phyloP scores from a whole-genome alignment of 2,888 invertebrate species.

The Oscheius sp. region DNA sequence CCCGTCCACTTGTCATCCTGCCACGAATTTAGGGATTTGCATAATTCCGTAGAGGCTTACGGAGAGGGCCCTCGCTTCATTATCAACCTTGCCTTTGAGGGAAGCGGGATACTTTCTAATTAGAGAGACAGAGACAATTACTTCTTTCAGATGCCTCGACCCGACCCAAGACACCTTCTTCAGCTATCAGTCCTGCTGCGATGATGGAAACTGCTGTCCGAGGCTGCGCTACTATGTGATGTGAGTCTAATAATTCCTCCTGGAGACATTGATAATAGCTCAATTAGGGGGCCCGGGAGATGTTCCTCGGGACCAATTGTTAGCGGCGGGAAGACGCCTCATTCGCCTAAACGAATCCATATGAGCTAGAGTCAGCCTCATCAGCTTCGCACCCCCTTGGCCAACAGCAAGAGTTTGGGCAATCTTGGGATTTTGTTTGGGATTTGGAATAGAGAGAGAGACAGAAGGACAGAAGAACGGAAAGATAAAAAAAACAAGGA shows the following conservation, averaged over 20 bases:
- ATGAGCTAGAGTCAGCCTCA: not conserved
- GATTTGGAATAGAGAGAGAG: not conserved
- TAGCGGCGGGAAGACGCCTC: constrained; percentile 12
- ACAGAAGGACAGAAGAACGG: not conserved
- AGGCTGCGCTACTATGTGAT: constrained; percentile 37
- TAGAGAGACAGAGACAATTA: not conserved
- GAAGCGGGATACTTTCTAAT: not conserved
- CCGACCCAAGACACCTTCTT: constrained; percentile 53
- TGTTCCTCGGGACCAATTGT: constrained; percentile 5
- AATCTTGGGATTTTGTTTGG: not conserved
- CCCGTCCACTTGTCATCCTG: constrained; percentile 31
- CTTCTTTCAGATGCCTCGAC: constrained; percentile 56
- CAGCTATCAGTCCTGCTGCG: constrained; percentile 57
- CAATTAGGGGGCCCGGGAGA: constrained; percentile 3
- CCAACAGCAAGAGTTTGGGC: constrained; percentile 4
- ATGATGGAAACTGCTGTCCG: constrained; percentile 52
- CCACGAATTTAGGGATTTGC: constrained; percentile 30
- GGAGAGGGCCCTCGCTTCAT: constrained; percentile 20
- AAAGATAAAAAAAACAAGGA: not conserved
- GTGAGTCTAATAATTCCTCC: constrained; percentile 16
- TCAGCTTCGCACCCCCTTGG: not conserved
- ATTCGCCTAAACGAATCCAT: constrained; percentile 15
- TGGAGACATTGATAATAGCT: not conserved
- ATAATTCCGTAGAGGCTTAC: constrained; percentile 28
- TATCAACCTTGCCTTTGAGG: not conserved